Base-by-base conservation (phyloP, 2,888 invertebrate species). In the Pollenia amentaria region DNA sequence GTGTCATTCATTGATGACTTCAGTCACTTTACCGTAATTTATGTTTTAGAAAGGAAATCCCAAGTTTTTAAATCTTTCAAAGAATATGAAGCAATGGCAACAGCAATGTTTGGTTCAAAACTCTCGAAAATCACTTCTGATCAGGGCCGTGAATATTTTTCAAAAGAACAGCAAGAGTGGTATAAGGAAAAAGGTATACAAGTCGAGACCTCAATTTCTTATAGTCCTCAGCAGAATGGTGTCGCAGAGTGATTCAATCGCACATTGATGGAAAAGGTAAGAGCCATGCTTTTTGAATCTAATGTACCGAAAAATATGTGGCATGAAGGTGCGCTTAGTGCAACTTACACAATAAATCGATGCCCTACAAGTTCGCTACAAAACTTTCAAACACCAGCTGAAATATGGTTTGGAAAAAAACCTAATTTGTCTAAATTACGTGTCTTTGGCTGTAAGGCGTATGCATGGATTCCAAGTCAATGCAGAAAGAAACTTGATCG, bases 121-220 rank as follows among this genome's bases (percentile, higher is more conserved):
- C 77, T 83, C n/a, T 81, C 76, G 64, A 82, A 73, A 44, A 9
- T 88, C 9, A 69, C 87, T 18, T 12, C 65, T 7, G 81, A 85
- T 57, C 78, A 79, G 21, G 84, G 90, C 7, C 88, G 89, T 18
- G 90, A 91, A 85, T 92, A 90, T 67, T 40, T 87, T 1, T 89
- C 89, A 67, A 84, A 87, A 8, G 76, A 78, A 16, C 72, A 90
- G 2, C 88, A 83, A 69, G 85, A 89, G 1, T 69, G 69, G 69
- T 69, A 70, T 18, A 70, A 53, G 12, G 85, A 85, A 8, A 72
- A 90, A 78, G 91, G 91, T 0, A 91, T 91, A 21, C 44, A 86
- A 42, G 51, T 62, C 8, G 60, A 79, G 4, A 85, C 88, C 21
- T 73, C 79, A 14, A 82, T 73, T 29, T 53, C 79, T 3, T 83